Evolutionary conservation across 2,797 vertebrate species (phyloP).

Genomic region (Xerus rutilus): DNA sequence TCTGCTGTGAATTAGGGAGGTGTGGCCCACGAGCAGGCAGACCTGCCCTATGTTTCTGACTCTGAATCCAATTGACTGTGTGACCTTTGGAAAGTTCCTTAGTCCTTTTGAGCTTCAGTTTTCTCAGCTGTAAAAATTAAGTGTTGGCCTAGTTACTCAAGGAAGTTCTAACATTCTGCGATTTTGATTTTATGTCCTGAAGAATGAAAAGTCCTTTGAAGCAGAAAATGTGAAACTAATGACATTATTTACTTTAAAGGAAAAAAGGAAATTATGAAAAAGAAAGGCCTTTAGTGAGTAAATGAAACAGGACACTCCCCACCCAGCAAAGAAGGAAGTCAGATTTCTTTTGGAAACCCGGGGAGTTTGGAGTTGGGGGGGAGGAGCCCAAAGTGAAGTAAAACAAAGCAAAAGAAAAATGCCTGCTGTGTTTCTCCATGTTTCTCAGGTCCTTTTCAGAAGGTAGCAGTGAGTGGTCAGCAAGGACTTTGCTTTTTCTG

Average conservation of each 20-base stretch:
- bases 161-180: not conserved
- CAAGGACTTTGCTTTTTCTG: not conserved
- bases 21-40: fast-evolving
- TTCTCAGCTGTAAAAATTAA: constrained; percentile 20
- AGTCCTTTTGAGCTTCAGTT: not conserved
- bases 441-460: not conserved
- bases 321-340: not conserved
- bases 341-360: not conserved
- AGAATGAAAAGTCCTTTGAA: constrained; percentile 34
- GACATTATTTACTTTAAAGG: not conserved
- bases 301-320: not conserved
- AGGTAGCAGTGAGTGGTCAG: not conserved
- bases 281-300: not conserved
- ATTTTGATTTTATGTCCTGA: constrained; percentile 46
- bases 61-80: not conserved
- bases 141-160: not conserved
- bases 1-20: not conserved
- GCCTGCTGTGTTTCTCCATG: not conserved
- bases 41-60: not conserved
- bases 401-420: not conserved
- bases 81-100: constrained; percentile 6
- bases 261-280: not conserved
- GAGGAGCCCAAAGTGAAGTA: not conserved
- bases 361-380: no score
- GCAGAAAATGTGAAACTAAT: constrained; percentile 2